A percentile compares a stretch with the other conserved stretches of the same genome.
Evolutionary conservation across 2,113 vertebrate genomes (phyloP).

Genomic region (Peucedramus taeniatus): DNA sequence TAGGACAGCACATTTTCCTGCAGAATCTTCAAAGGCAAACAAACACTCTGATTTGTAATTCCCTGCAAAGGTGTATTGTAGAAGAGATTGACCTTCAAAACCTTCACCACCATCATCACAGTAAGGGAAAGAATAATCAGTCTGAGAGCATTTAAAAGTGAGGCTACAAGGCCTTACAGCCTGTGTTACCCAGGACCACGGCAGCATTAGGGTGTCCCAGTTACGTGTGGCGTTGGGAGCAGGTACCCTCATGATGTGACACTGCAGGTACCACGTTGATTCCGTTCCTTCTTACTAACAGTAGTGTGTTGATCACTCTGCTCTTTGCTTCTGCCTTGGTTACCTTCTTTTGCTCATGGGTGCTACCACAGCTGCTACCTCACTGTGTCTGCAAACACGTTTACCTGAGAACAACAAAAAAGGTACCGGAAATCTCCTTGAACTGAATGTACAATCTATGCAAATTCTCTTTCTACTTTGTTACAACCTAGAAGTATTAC

Average conservation of each 20-base stretch:
- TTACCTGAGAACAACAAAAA: slow-evolving; percentile 60
- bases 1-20: neutral
- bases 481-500: slow-evolving; percentile 62
- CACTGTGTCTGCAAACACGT: slow-evolving; percentile 71
- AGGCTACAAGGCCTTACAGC: neutral
- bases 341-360: slow-evolving; percentile 71
- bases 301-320: neutral
- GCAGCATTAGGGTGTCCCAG: neutral
- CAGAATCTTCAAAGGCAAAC: neutral
- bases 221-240: neutral
- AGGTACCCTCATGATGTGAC: neutral
- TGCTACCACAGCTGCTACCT: slow-evolving; percentile 81
- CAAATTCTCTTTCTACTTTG: slow-evolving; percentile 69
- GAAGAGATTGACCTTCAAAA: neutral
- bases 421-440: slow-evolving; percentile 61
- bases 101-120: neutral
- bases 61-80: rapidly evolving
- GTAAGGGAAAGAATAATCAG: neutral
- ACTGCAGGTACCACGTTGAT: neutral
- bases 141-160: neutral
- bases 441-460: slow-evolving; percentile 83
- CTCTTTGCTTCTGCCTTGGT: slow-evolving; percentile 63
- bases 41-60: neutral
- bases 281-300: neutral
- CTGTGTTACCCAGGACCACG: rapidly evolving